These are phyloP conservation scores for Dendrolimus kikuchii DNA, from an alignment of 1,140 invertebrate genomes.

Conservation along the genomic window DNA sequence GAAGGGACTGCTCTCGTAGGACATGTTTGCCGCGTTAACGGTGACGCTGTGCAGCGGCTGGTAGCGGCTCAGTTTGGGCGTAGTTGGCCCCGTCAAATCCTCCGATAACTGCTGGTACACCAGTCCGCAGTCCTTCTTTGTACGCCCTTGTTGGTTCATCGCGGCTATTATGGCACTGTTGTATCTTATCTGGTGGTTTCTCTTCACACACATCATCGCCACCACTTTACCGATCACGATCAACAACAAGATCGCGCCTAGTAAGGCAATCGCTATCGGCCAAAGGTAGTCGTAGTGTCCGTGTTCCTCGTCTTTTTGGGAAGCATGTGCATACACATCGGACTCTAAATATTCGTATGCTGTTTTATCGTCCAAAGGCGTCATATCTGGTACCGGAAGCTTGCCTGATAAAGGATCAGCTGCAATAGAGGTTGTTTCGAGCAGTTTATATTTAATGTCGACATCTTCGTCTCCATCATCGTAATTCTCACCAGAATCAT, in stretches of 20 bases:
- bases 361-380: conserved; percentile 50
- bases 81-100: conserved; percentile 72
- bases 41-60: conserved; percentile 67
- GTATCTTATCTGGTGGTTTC: conserved; percentile 70
- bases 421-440: no score
- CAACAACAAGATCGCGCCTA: conserved; percentile 64
- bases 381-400: conserved; percentile 22
- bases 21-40: conserved; percentile 71
- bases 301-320: conserved; percentile 51
- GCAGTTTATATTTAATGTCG: conserved; percentile 50
- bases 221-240: conserved; percentile 67
- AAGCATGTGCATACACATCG: conserved; percentile 55
- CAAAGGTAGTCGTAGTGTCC: conserved; percentile 65
- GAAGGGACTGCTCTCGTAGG: conserved; percentile 76
- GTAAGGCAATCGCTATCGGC: conserved; percentile 62
- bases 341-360: conserved; percentile 46
- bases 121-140: conserved; percentile 69
- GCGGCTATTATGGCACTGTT: conserved; percentile 69
- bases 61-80: conserved; percentile 74
- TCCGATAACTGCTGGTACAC: conserved; percentile 75
- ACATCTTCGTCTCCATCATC: conserved; percentile 40
- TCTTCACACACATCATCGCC: conserved; percentile 62
- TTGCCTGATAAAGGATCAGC: no score
- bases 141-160: conserved; percentile 54
- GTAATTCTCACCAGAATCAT: conserved; percentile 29